phyloP scores from a whole-genome alignment of 2,797 vertebrate genomes.

The Sebastes kiyomatsui region DNA sequence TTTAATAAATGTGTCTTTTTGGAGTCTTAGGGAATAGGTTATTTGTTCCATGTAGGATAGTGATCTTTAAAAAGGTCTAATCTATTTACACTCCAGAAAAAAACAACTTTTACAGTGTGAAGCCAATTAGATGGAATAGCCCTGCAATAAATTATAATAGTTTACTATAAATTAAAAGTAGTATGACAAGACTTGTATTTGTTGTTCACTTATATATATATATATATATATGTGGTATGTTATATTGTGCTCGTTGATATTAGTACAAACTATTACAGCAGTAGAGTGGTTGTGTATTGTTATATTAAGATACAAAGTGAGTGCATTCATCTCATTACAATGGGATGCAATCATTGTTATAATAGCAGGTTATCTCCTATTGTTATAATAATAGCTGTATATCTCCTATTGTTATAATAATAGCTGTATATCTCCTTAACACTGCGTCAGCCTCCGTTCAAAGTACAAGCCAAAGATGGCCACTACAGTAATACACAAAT shows the following conservation, averaged over 20 bases:
- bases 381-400: neutral
- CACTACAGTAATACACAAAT: slow-evolving; percentile 54
- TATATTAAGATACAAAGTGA: neutral
- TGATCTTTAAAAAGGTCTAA: neutral
- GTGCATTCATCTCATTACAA: neutral
- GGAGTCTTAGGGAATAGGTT: too few species aligned
- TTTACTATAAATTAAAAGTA: neutral
- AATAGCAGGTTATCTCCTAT: neutral
- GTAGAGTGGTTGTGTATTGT: neutral
- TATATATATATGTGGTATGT: neutral
- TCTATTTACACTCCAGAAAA: slow-evolving; percentile 5
- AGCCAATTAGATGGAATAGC: neutral
- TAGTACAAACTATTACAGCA: neutral
- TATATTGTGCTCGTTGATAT: neutral
- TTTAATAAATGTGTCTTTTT: too few species aligned
- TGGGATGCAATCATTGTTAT: neutral
- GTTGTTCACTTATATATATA: neutral
- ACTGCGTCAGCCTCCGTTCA: slow-evolving; percentile 34
- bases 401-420: neutral
- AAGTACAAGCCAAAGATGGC: slow-evolving; percentile 75
- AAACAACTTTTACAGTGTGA: neutral
- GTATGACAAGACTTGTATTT: neutral
- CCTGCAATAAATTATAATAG: neutral
- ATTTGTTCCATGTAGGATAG: neutral
- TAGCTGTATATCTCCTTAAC: neutral